Conservation (phyloP, 1,140 invertebrate genomes). For the Leptinotarsa texana region DNA sequence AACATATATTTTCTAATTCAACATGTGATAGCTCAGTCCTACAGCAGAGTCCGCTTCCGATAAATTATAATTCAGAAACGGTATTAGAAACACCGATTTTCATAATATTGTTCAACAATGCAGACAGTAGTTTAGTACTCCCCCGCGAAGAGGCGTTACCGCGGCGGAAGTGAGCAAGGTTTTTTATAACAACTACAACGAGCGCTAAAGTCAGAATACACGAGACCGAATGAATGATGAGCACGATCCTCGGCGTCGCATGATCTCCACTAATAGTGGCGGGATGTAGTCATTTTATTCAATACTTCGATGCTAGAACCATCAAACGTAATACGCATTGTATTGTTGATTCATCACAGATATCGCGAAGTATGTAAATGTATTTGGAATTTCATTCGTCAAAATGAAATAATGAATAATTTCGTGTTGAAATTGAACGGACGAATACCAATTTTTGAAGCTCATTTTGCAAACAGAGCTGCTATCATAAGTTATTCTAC, state of each 20-base stretch:
- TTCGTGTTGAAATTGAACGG: too few species aligned
- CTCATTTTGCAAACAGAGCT: too few species aligned
- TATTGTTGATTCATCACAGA: constrained; percentile 15
- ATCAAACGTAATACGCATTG: constrained; percentile 11
- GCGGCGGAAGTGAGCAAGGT: constrained; percentile 22
- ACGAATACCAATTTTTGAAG: too few species aligned
- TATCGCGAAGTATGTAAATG: neutral
- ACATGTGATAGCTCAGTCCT: too few species aligned
- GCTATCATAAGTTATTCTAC: too few species aligned
- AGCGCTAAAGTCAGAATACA: constrained; percentile 18
- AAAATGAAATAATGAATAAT: too few species aligned
- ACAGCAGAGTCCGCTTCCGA: too few species aligned
- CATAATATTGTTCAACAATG: constrained; percentile 3
- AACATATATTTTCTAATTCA: too few species aligned
- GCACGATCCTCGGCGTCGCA: neutral
- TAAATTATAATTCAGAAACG: neutral
- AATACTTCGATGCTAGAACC: neutral
- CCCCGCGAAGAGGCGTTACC: constrained; percentile 20
- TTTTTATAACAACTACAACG: constrained; percentile 24
- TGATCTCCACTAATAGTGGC: neutral
- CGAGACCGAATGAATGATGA: constrained; percentile 4
- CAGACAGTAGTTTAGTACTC: constrained; percentile 23
- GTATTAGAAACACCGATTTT: neutral
- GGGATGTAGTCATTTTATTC: constrained; percentile 11
- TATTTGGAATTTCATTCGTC: too few species aligned